These are phyloP conservation scores for Myripristis murdjan DNA, from an alignment of 2,797 vertebrate species.

Conservation along the genomic window DNA sequence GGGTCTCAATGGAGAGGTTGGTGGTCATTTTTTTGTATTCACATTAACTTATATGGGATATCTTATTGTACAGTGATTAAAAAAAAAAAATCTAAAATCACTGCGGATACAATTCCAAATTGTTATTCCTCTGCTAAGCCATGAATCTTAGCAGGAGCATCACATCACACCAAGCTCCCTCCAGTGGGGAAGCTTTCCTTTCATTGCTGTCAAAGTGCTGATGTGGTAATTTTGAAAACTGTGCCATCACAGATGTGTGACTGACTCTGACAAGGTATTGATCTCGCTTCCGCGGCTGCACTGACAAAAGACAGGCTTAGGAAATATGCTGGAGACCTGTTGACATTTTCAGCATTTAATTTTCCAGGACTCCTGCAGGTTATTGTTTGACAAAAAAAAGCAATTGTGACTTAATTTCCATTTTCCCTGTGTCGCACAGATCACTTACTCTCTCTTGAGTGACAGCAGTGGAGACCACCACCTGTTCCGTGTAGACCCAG, in stretches of 20 bases:
- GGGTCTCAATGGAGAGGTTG: conserved; percentile 91
- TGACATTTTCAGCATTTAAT: conserved; percentile 48
- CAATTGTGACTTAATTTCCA: conserved; percentile 19
- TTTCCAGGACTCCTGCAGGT: conserved; percentile 29
- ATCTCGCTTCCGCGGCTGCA: conserved; percentile 42
- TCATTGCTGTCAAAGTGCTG: conserved; percentile 41
- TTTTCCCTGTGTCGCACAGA: conserved; percentile 77
- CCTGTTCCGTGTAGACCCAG: conserved; percentile 87
- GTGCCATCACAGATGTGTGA: conserved; percentile 31
- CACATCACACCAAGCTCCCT: conserved; percentile 32
- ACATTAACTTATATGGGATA: neutral
- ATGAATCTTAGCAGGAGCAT: conserved; percentile 23
- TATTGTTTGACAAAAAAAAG: conserved; percentile 13
- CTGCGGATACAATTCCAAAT: conserved; percentile 20
- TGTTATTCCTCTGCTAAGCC: conserved; percentile 21
- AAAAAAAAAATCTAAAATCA: conserved; percentile 10
- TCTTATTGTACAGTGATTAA: neutral
- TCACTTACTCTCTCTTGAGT: conserved; percentile 90
- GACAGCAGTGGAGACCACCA: conserved; percentile 91
- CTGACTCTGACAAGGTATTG: conserved; percentile 41
- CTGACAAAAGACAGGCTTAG: conserved; percentile 29
- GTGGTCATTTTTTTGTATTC: conserved; percentile 32
- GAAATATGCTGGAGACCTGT: conserved; percentile 17
- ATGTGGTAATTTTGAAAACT: conserved; percentile 16
- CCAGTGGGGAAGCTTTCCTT: conserved; percentile 30